Percentiles rank a stretch among this genome's conserved stretches.
These are phyloP conservation scores for Bufo gargarizans DNA, from an alignment of 2,113 vertebrate genomes.

Conservation along the genomic window DNA sequence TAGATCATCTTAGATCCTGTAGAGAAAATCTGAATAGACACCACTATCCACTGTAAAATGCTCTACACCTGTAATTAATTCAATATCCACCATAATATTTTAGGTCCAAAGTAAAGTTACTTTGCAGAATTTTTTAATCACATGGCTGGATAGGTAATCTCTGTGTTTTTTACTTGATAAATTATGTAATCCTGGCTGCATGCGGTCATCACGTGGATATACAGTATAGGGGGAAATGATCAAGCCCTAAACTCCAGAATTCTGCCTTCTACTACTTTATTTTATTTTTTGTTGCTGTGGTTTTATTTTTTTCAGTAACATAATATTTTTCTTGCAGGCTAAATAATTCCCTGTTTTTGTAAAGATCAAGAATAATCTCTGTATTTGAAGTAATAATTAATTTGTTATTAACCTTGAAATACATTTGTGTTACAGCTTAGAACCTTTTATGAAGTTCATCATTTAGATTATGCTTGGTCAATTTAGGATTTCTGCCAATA, in stretches of 20 bases:
- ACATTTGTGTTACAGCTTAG: neutral
- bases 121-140: no score
- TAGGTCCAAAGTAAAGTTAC: no score
- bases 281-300: no score
- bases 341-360: neutral
- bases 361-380: neutral
- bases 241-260: no score
- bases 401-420: neutral
- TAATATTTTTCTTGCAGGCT: neutral
- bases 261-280: no score
- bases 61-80: no score
- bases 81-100: no score
- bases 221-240: no score
- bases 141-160: neutral
- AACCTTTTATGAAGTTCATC: neutral
- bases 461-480: neutral
- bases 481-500: conserved; percentile 4
- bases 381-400: neutral
- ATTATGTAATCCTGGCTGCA: no score
- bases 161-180: neutral
- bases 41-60: no score
- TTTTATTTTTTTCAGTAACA: neutral
- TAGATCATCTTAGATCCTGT: no score
- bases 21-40: no score
- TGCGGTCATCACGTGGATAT: neutral